These are phyloP conservation scores for Tipula unca DNA, from an alignment of 2,888 invertebrate genomes.

Conservation along the genomic window DNA sequence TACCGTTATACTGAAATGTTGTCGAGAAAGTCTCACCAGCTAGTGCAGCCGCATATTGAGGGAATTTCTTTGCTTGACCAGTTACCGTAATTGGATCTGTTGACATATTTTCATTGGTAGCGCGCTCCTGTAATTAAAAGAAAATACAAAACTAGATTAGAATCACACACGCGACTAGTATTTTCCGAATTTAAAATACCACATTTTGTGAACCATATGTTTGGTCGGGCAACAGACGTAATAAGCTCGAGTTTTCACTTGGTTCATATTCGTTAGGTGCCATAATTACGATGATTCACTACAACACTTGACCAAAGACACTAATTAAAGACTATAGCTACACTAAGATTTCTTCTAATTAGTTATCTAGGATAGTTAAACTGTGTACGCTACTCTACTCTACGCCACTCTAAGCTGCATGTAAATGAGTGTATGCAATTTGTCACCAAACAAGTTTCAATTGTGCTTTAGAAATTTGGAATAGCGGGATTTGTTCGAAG, in stretches of 20 bases:
- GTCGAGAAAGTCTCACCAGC: slow-evolving; percentile 26
- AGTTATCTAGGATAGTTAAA: too few species aligned
- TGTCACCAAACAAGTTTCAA: background rate
- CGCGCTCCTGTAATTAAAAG: background rate
- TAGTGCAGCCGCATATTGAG: slow-evolving; percentile 39
- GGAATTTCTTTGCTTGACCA: slow-evolving; percentile 22
- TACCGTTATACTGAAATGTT: background rate
- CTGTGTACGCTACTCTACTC: background rate
- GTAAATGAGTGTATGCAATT: background rate
- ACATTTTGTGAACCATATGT: background rate
- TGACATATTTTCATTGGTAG: background rate
- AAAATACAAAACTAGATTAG: background rate
- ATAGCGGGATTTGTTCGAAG: background rate
- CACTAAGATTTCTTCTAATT: too few species aligned
- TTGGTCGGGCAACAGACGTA: background rate
- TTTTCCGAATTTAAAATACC: background rate
- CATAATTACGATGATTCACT: background rate
- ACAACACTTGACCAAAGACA: background rate
- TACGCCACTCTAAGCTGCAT: background rate
- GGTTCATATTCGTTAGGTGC: background rate
- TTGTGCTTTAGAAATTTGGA: background rate
- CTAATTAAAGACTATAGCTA: background rate
- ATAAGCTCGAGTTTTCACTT: background rate
- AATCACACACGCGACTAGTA: background rate
- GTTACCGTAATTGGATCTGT: background rate